Evolutionary conservation across 2,797 vertebrate species (phyloP).

Genomic region (Crax fasciolata): DNA sequence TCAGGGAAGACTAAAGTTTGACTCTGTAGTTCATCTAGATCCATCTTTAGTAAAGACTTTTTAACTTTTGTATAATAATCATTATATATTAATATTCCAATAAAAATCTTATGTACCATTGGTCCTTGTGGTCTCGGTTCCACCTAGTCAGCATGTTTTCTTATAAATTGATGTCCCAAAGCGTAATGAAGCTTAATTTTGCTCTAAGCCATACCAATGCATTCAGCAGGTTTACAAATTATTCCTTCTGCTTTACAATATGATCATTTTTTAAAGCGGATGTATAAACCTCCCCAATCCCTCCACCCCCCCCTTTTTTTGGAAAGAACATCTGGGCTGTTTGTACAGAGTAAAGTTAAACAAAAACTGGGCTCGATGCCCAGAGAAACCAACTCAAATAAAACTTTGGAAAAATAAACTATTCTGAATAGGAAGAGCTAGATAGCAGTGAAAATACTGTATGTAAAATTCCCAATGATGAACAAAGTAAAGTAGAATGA

Average conservation of each 20-base stretch:
- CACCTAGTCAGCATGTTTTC: slow-evolving; percentile 31
- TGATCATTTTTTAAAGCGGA: neutral
- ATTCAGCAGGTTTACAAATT: slow-evolving; percentile 38
- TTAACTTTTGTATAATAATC: neutral
- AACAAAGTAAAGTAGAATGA: neutral
- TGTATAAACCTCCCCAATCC: neutral
- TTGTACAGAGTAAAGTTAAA: slow-evolving; percentile 64
- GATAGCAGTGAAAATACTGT: neutral
- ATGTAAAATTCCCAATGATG: neutral
- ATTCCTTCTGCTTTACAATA: slow-evolving; percentile 37
- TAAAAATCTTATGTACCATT: neutral
- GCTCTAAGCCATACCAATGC: slow-evolving; percentile 41
- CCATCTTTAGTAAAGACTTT: neutral
- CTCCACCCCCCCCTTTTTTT: neutral
- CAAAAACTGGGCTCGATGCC: slow-evolving; percentile 63
- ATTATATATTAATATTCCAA: slow-evolving; percentile 7
- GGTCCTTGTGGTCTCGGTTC: neutral
- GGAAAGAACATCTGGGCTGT: slow-evolving; percentile 43
- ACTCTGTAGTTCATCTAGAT: neutral
- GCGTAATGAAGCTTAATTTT: slow-evolving; percentile 27
- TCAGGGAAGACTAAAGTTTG: neutral
- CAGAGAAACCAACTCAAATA: slow-evolving; percentile 68
- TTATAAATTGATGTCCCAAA: neutral
- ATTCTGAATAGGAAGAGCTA: slow-evolving; percentile 52
- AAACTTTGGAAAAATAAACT: slow-evolving; percentile 58